Evolutionary conservation across 2,888 invertebrate species (phyloP).

Genomic region (Luffia ferchaultella): DNA sequence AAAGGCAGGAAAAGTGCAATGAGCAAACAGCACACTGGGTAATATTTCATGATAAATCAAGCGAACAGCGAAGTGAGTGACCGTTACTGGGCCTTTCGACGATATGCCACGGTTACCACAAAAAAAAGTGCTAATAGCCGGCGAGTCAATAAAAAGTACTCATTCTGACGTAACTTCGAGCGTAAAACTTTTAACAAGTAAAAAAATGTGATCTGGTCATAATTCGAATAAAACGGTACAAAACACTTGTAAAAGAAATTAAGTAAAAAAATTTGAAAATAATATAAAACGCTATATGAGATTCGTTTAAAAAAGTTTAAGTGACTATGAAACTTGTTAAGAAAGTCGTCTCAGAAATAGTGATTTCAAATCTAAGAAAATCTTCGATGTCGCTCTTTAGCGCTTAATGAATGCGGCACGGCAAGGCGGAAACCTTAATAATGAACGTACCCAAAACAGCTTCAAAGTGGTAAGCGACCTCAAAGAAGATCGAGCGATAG

Average conservation of each 20-base stretch:
- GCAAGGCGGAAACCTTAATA: conserved; percentile 13
- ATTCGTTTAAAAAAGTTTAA: no score
- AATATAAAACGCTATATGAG: no score
- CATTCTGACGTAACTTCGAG: neutral
- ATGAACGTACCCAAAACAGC: conserved; percentile 23
- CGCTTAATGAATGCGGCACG: neutral
- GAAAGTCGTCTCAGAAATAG: neutral
- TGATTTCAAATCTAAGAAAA: neutral
- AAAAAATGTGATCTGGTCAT: no score
- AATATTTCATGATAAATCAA: neutral
- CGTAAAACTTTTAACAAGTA: neutral
- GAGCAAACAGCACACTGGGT: neutral
- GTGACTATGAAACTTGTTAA: no score
- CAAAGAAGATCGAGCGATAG: conserved; percentile 25
- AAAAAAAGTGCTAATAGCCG: conserved; percentile 5
- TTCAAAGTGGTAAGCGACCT: conserved; percentile 29
- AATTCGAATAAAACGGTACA: no score
- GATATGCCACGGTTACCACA: conserved; percentile 16
- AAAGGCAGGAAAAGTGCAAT: neutral
- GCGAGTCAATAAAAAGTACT: neutral
- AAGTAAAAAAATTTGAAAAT: no score
- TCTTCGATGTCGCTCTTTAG: neutral
- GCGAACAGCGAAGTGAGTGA: conserved; percentile 16
- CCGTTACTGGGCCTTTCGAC: conserved; percentile 17
- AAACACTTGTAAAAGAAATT: no score